Percentiles rank a stretch among this genome's conserved stretches.
Evolutionary conservation across 2,113 vertebrate genomes (phyloP).

Genomic region (Agapornis roseicollis): DNA sequence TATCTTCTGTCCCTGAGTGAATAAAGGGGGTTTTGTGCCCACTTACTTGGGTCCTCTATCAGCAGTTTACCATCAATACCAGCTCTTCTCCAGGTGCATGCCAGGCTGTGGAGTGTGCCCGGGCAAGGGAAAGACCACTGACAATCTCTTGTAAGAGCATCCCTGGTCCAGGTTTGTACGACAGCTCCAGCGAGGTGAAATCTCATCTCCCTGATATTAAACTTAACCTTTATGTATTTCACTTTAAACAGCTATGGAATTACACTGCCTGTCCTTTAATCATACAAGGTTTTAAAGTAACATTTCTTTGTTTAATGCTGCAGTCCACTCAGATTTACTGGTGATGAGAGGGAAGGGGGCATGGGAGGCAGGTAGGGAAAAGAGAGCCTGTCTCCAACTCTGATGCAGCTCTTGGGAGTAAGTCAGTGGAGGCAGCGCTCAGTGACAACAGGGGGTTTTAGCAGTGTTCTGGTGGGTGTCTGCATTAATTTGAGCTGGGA

Average conservation of each 20-base stretch:
- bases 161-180: neutral
- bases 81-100: neutral
- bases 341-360: neutral
- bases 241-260: neutral
- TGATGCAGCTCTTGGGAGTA: too few species aligned
- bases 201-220: constrained; percentile 19
- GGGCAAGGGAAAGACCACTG: rapidly evolving
- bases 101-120: neutral
- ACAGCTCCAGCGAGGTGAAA: neutral
- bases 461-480: neutral
- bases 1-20: neutral
- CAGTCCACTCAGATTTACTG: neutral
- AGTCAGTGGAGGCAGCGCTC: neutral
- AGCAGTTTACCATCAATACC: neutral
- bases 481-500: neutral
- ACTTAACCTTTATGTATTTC: constrained; percentile 23
- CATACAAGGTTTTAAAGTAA: neutral
- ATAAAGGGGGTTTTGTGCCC: rapidly evolving
- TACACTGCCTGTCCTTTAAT: neutral
- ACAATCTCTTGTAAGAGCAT: neutral
- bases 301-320: neutral
- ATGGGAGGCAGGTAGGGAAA: neutral
- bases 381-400: neutral
- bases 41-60: neutral
- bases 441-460: neutral